Evolutionary conservation across 2,888 invertebrate species (phyloP), one percentile per base, ranked within the genome.

Genomic region (Mythimna pallens): DNA sequence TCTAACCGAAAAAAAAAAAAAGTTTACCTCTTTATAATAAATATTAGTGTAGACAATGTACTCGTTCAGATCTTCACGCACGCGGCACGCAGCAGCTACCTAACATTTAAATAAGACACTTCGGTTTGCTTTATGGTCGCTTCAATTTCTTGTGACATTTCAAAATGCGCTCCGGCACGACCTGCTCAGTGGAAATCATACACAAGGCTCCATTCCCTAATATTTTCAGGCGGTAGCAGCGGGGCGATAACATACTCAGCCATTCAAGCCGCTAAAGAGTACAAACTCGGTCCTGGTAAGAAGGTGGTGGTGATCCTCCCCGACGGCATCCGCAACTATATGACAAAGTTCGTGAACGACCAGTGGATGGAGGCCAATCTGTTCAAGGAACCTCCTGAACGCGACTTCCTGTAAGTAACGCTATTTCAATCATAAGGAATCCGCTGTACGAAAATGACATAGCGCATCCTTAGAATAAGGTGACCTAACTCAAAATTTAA

Each of bases 251-350:
- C 99, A 94, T 94, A 94, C 76, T 97, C 97, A 57, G 98, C 98
- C 1, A 86, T 99, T 34, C 93, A 97, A 91, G 96, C 97, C 0
- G 98, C 98, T 0, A 97, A 97, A 87, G 96, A 97, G 34, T 93
- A 99, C 58, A 97, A 98, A 5, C 75, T 92, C 75, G 97, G 97
- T 84, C 98, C 97, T 0, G 98, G 99, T 91, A 95, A 95, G 64
- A 97, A 98, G 88, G 99, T 99, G 2, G 98, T 99, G 0, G 92
- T 99, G 57, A 87, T 92, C 66, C 94, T 99, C 55, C 99, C 99
- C 0, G 99, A 99, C 92, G 98, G 99, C 66, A 98, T 99, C 82
- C 97, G 99, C 79, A 99, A 99, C 94, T 99, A 99, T 92, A 98
- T 99, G 98, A 98, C 99, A 1, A 99, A 99, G 93, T 99, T 99